Base-by-base conservation (phyloP, 2,888 invertebrate genomes). In the Pteria penguin region DNA sequence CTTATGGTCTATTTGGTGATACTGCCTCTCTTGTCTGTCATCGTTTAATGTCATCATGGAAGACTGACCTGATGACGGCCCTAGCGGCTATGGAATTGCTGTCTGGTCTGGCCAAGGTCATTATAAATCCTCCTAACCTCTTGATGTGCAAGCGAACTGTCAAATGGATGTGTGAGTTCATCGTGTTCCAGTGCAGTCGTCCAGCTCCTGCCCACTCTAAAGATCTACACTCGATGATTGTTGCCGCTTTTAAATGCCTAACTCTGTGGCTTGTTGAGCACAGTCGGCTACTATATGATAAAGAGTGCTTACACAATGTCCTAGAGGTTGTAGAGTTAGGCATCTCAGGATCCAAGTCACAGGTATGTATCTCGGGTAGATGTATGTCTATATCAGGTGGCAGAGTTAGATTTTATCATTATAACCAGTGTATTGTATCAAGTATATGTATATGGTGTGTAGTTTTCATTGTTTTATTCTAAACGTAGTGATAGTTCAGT, bases 101-200 rank as follows among this genome's bases (percentile, higher is more conserved):
- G 0, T 96, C 96, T 4, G 97, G 97, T 8, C 94, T 98, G 68
- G 98, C 98, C 26, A 95, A 97, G 87, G 88, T 89, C 31, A 80
- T 80, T 32, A 88, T 91, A 65, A 85, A 84, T 60, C 87, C 87
- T 11, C 87, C 90, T 26, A 89, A 90, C 82, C 81, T 86, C 71
- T 80, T 89, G 61, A 91, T 90, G 90, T 90, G 91, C 79, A 92
- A 91, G 76, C 85, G 90, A 4, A 90, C 91, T 18, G 98, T 99
- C 27, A 98, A 98, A 89, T 98, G 98, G 97, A 95, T 99, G 75
- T 99, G 99, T 93, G 98, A 99, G 93, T 99, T 98, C 93, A 98
- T 99, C 87, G 95, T 96, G 71, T 96, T 96, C 92, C 93, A 96
- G 96, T 87, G 95, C 97, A 82, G 98, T 97, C 71, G 98, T 97